phyloP scores from a whole-genome alignment of 1,140 invertebrate genomes.

The Amphibalanus amphitrite region DNA sequence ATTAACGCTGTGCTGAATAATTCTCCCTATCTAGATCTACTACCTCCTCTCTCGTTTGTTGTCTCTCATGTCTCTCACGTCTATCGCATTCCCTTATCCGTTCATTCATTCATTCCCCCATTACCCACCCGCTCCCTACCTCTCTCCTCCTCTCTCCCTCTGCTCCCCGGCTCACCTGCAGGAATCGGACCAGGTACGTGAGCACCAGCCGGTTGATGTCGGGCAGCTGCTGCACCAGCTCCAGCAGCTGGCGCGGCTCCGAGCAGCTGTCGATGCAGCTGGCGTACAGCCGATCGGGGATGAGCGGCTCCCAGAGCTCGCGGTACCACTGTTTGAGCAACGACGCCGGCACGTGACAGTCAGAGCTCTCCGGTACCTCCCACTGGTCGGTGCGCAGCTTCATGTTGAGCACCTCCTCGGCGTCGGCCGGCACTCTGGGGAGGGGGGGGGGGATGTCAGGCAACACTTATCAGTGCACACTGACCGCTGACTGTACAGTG shows the following conservation, averaged over 20 bases:
- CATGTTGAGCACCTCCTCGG: slow-evolving; percentile 51
- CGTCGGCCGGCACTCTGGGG: slow-evolving; percentile 79
- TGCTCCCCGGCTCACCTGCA: slow-evolving; percentile 27
- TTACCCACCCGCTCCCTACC: too few species aligned
- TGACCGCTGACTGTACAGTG: too few species aligned
- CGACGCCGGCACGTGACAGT: slow-evolving; percentile 87
- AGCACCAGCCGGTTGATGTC: slow-evolving; percentile 55
- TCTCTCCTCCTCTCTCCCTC: too few species aligned
- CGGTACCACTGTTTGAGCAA: slow-evolving; percentile 90
- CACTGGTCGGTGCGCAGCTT: slow-evolving; percentile 78
- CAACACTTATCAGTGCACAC: too few species aligned
- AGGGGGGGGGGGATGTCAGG: too few species aligned
- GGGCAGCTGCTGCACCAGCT: slow-evolving; percentile 45
- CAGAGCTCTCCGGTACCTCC: slow-evolving; percentile 45
- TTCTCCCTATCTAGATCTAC: too few species aligned
- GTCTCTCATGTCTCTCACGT: too few species aligned
- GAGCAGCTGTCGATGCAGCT: slow-evolving; percentile 50
- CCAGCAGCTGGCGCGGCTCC: slow-evolving; percentile 48
- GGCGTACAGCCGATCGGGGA: slow-evolving; percentile 75
- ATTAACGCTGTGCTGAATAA: too few species aligned
- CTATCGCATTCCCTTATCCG: too few species aligned
- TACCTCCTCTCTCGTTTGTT: too few species aligned
- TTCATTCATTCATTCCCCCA: too few species aligned
- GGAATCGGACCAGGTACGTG: slow-evolving; percentile 80
- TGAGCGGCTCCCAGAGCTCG: slow-evolving; percentile 85